A percentile compares a stretch with the other conserved stretches of the same genome.
These are phyloP conservation scores for Colletes collaris DNA, from an alignment of 2,888 invertebrate species.

Conservation along the genomic window DNA sequence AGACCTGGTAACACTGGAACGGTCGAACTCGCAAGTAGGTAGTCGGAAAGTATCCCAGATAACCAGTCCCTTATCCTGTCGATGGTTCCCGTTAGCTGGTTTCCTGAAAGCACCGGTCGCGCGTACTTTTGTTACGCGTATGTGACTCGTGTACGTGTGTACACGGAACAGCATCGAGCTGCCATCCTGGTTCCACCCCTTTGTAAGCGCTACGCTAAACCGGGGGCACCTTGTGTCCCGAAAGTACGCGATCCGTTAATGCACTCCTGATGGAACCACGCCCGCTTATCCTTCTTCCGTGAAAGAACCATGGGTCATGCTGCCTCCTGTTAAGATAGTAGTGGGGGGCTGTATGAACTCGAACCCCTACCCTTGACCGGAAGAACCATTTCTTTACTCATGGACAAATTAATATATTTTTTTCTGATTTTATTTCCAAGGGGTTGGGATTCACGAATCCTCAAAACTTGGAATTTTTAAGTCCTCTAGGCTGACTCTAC, in stretches of 20 bases:
- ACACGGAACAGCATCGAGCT: constrained; percentile 4
- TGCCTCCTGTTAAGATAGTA: constrained; percentile 49
- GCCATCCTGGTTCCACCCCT: constrained; percentile 27
- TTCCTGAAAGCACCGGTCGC: constrained; percentile 26
- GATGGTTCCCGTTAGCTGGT: constrained; percentile 8
- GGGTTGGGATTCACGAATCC: too few relatives aligned
- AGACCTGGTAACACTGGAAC: background rate
- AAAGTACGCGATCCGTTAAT: constrained; percentile 63
- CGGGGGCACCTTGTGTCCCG: constrained; percentile 54
- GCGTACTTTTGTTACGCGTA: constrained; percentile 4
- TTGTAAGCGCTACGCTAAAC: constrained; percentile 50
- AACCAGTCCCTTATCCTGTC: background rate
- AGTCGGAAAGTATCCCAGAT: background rate
- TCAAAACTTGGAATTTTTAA: too few relatives aligned
- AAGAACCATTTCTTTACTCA: too few relatives aligned
- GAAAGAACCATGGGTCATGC: constrained; percentile 34
- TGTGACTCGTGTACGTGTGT: background rate
- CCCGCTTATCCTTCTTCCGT: constrained; percentile 56
- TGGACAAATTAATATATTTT: too few relatives aligned
- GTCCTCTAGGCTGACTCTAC: too few relatives aligned
- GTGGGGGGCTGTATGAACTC: too few relatives aligned
- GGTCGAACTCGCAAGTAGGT: background rate
- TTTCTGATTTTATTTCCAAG: too few relatives aligned
- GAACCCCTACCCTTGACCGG: too few relatives aligned
- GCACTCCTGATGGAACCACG: constrained; percentile 59